These are phyloP conservation scores for Chrysemys picta DNA, from an alignment of 2,113 vertebrate species.

Conservation along the genomic window DNA sequence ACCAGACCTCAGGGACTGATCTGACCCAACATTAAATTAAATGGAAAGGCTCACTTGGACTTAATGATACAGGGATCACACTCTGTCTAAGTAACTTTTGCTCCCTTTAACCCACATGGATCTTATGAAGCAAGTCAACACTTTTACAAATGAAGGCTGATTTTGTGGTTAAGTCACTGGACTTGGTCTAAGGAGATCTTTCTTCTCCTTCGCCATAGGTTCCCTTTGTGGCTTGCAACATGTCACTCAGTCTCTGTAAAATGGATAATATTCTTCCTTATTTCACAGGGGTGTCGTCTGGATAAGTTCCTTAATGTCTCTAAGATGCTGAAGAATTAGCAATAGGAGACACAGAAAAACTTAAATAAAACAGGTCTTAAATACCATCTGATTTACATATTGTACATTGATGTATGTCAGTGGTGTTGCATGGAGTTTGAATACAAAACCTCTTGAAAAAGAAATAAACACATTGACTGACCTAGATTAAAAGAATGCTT, in stretches of 20 bases:
- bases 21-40: fast-evolving
- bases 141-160: background rate
- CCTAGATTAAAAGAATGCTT: fast-evolving
- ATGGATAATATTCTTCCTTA: background rate
- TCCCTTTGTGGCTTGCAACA: fast-evolving
- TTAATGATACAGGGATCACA: background rate
- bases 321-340: background rate
- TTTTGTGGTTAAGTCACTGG: background rate
- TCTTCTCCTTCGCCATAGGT: background rate
- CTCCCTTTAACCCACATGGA: background rate
- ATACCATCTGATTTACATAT: background rate
- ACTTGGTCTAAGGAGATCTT: background rate
- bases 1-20: fast-evolving
- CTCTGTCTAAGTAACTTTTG: background rate
- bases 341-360: background rate
- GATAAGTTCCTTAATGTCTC: background rate
- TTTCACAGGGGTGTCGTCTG: background rate
- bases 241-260: background rate
- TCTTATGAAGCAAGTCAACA: background rate
- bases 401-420: background rate
- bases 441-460: background rate
- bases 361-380: fast-evolving
- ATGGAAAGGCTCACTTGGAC: background rate
- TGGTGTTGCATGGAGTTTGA: background rate
- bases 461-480: background rate